Evolutionary conservation across 2,797 vertebrate genomes (phyloP).

Genomic region (Psittacula derbiana): DNA sequence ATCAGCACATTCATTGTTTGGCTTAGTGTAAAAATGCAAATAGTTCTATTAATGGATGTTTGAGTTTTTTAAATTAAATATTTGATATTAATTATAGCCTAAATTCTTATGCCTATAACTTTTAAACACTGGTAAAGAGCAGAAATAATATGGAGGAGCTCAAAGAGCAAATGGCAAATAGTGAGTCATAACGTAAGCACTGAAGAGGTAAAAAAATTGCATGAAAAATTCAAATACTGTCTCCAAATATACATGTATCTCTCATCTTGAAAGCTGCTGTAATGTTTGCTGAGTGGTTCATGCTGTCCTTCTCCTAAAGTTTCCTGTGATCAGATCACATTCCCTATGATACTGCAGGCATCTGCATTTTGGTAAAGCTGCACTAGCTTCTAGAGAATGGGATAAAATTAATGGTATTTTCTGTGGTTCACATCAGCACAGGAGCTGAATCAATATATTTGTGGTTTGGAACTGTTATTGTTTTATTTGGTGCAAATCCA

Average conservation of each 20-base stretch:
- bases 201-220: neutral
- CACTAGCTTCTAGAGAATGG: neutral
- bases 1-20: neutral
- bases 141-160: neutral
- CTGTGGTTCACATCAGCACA: neutral
- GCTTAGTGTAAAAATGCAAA: neutral
- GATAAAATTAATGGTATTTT: neutral
- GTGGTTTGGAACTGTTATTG: neutral
- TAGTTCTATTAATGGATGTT: neutral
- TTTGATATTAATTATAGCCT: neutral
- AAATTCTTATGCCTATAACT: neutral
- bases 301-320: neutral
- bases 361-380: neutral
- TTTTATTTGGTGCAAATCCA: neutral
- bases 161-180: neutral
- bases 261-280: neutral
- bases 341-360: neutral
- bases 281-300: neutral
- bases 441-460: neutral
- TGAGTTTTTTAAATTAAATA: neutral
- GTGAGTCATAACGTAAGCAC: neutral
- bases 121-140: neutral
- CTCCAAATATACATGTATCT: neutral
- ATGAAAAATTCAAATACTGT: neutral
- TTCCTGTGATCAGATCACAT: neutral